Conservation (phyloP, 1,140 invertebrate species). For the Drosophila kikkawai region DNA sequence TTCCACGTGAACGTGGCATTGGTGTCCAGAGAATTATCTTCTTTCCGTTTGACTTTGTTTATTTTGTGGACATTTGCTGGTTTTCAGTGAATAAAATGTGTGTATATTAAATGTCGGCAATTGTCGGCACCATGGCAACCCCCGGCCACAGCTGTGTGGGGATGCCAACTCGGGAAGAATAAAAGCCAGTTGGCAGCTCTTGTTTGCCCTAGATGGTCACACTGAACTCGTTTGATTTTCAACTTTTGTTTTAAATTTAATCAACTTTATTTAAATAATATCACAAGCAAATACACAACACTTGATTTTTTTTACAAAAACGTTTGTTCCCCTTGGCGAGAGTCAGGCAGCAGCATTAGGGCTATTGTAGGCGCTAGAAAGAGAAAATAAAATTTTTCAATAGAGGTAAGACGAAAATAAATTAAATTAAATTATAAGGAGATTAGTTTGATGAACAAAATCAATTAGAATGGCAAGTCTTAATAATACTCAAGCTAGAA, state of each 20-base stretch:
- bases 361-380: conserved; percentile 70
- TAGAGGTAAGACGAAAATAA: conserved; percentile 4
- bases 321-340: conserved; percentile 15
- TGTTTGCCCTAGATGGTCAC: conserved; percentile 27
- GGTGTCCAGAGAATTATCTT: background rate
- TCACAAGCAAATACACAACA: conserved; percentile 65
- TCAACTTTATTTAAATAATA: conserved; percentile 68
- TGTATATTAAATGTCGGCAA: conserved; percentile 28
- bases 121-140: conserved; percentile 36
- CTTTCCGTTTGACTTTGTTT: background rate
- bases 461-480: conserved; percentile 26
- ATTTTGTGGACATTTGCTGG: background rate
- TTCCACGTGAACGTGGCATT: background rate
- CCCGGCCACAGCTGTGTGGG: conserved; percentile 22
- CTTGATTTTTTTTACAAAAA: conserved; percentile 36
- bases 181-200: conserved; percentile 15
- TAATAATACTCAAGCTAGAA: conserved; percentile 83
- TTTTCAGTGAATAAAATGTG: conserved; percentile 47
- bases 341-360: background rate
- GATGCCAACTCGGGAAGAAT: background rate
- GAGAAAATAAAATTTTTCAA: conserved; percentile 11
- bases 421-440: background rate
- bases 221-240: background rate
- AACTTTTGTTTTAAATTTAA: conserved; percentile 33
- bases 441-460: background rate